Evolutionary conservation across 2,888 invertebrate species (phyloP), one percentile per base, ranked within the genome.

Genomic region (Chaetogeoica ovagalla): DNA sequence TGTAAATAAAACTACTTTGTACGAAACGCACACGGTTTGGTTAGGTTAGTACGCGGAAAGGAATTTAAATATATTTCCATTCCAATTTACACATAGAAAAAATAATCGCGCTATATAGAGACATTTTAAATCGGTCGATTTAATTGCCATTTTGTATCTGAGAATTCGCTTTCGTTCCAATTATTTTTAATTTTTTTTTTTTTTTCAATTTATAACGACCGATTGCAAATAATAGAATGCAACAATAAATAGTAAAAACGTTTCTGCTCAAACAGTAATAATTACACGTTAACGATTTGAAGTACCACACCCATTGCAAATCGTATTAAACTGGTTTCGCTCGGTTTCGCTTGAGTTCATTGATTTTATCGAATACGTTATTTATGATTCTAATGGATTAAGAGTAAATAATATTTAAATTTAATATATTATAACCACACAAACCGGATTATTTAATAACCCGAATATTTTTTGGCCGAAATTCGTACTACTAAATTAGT

Each of bases 241-340:
- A 48, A 48, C 11, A 48, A 9, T 48, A 48, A 48, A 48, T n/a
- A n/a, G 48, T 48, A 48, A 55, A 19, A 37, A 69, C 55, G 30
- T 55, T 69, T 55, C 3, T 55, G 55, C 13, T 55, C 55, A 7
- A 55, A n/a, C 13, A 7, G 55, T 69, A 9, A 23, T 68, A n/a
- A 8, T 55, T 15, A n/a, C 5, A 55, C 48, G 19, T 30, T 55
- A n/a, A 19, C 55, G 37, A 55, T 69, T 69, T 55, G 6, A 6
- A 69, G 55, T 13, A 69, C 55, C 69, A 69, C 69, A 55, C 55
- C 69, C 55, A 13, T n/a, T 52, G n/a, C 8, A 11, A 48, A n/a
- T 6, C 9, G 37, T 37, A 43, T 55, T 55, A 55, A 69, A 69
- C 69, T n/a, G 69, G 69, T 69, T 69, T 69, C 3, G n/a, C 30